Conservation (phyloP, 2,797 vertebrate genomes). For the Ispidina lecontei region DNA sequence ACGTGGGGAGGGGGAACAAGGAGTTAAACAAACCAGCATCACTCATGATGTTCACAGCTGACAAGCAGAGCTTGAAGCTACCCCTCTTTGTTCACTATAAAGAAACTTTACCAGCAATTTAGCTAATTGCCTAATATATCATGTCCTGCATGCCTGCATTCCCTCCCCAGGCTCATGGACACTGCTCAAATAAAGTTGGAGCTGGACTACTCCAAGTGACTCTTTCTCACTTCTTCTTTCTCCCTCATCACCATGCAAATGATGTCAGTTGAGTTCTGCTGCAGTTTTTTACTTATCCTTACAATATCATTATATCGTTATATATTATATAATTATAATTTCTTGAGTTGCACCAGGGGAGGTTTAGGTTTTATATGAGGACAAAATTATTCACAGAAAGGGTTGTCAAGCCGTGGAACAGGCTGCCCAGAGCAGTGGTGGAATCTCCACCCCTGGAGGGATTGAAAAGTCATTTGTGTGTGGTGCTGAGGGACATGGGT, state of each 20-base stretch:
- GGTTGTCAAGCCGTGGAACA: not conserved
- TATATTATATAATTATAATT: too few relatives aligned
- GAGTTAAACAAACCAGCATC: conserved; percentile 52
- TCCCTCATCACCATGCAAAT: not conserved
- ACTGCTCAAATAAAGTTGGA: not conserved
- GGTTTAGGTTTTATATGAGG: not conserved
- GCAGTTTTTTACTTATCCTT: not conserved
- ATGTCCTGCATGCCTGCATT: not conserved
- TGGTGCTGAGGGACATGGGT: not conserved
- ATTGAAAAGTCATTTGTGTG: not conserved
- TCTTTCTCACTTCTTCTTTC: not conserved
- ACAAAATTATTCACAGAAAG: not conserved
- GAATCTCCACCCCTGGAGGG: not conserved
- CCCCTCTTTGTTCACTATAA: not conserved
- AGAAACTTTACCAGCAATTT: conserved; percentile 30
- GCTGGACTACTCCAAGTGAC: not conserved
- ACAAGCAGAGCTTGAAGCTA: conserved; percentile 65
- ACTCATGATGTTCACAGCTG: conserved; percentile 46
- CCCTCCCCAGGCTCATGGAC: not conserved
- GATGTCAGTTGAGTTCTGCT: not conserved
- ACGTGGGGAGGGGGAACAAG: not conserved
- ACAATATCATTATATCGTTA: not conserved
- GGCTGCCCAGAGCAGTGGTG: not conserved
- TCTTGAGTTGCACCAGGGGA: not conserved
- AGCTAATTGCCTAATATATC: conserved; percentile 18